Percentiles rank a stretch among this genome's conserved stretches.
phyloP scores from a whole-genome alignment of 2,797 vertebrate genomes.

The Aphelocoma californica region DNA sequence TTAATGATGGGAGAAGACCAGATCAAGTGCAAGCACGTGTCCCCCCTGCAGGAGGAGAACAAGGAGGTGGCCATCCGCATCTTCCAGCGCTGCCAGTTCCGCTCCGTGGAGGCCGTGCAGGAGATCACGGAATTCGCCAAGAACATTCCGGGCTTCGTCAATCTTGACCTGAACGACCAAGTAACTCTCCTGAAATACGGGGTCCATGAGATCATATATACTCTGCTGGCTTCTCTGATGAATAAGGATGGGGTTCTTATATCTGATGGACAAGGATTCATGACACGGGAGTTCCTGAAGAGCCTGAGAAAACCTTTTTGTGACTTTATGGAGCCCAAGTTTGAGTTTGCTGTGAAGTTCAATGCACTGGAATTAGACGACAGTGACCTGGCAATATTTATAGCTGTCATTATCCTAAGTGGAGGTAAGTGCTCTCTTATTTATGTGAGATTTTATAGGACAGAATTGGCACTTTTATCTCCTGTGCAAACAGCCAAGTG shows the following conservation, averaged over 20 bases:
- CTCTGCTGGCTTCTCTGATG: conserved; percentile 96
- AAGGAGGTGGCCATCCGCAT: conserved; percentile 93
- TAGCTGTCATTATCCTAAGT: conserved; percentile 98
- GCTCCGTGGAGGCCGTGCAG: conserved; percentile 92
- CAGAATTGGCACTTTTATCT: background rate
- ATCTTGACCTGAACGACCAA: conserved; percentile 96
- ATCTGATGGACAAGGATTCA: conserved; percentile 96
- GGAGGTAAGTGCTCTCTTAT: conserved; percentile 84
- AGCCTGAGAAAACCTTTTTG: conserved; percentile 94
- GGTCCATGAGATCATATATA: conserved; percentile 95
- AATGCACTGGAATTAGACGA: conserved; percentile 97
- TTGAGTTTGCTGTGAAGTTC: conserved; percentile 98
- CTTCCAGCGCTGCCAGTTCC: conserved; percentile 94
- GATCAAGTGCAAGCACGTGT: conserved; percentile 85
- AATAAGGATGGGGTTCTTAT: conserved; percentile 98
- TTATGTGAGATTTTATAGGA: background rate
- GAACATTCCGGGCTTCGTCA: conserved; percentile 94
- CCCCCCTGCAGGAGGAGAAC: conserved; percentile 79
- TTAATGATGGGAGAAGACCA: conserved; percentile 94
- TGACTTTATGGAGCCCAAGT: conserved; percentile 98
- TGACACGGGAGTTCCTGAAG: conserved; percentile 98
- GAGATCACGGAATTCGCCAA: conserved; percentile 98
- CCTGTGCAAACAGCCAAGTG: background rate
- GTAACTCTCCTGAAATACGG: conserved; percentile 95
- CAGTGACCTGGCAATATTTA: conserved; percentile 96